Percentiles rank a stretch among this genome's conserved stretches.
Evolutionary conservation across 2,113 vertebrate species (phyloP).

Genomic region (Uropsilus gracilis): DNA sequence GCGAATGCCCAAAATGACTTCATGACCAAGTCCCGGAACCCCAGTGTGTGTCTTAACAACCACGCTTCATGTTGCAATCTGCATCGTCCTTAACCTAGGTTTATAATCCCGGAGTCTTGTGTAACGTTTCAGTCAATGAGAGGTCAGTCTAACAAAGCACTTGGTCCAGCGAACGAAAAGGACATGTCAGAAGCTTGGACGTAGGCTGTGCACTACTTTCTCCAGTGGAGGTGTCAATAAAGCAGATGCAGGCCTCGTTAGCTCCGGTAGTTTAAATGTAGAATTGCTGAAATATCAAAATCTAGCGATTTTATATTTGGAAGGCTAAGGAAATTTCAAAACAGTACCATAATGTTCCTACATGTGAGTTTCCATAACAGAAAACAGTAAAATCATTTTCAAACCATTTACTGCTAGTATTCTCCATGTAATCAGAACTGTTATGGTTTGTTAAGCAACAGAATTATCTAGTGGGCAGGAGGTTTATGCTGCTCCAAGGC

Average conservation of each 20-base stretch:
- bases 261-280: constrained; percentile 1
- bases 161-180: not conserved
- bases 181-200: not conserved
- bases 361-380: constrained; percentile 54
- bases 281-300: constrained; percentile 20
- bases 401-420: constrained; percentile 55
- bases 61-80: not conserved
- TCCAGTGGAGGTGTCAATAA: not conserved
- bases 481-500: constrained; percentile 28
- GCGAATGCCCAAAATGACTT: constrained; percentile 28
- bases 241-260: not conserved
- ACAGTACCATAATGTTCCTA: constrained; percentile 47
- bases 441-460: constrained; percentile 73
- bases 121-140: not conserved
- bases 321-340: constrained; percentile 54
- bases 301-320: constrained; percentile 54
- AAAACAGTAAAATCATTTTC: constrained; percentile 69
- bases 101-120: not conserved
- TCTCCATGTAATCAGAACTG: constrained; percentile 66
- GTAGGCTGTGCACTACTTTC: not conserved
- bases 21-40: not conserved
- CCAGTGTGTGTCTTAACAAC: not conserved
- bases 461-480: constrained; percentile 67
- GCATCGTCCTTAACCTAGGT: not conserved
- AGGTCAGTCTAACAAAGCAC: not conserved